Percentiles rank a stretch among this genome's conserved stretches.
Conservation (phyloP, 1,140 invertebrate species). For the Diuraphis noxia region DNA sequence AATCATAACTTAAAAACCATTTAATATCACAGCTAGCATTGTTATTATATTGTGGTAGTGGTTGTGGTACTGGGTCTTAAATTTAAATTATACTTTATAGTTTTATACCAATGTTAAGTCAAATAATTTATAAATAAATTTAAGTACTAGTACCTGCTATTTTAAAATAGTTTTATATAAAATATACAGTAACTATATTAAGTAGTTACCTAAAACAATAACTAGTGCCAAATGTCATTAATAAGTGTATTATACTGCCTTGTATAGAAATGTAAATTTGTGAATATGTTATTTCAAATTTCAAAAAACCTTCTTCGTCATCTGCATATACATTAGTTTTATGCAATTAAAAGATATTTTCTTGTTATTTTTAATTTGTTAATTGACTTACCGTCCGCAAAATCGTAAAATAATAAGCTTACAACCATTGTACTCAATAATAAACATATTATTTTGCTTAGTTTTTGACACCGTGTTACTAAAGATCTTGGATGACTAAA, state of each 20-base stretch:
- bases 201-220: constrained; percentile 20
- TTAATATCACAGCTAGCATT: background rate
- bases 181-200: too few relatives aligned
- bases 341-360: background rate
- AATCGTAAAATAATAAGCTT: constrained; percentile 14
- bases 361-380: background rate
- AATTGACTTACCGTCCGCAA: background rate
- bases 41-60: too few relatives aligned
- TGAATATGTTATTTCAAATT: background rate
- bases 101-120: too few relatives aligned
- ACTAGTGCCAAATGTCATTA: background rate
- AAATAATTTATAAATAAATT: background rate
- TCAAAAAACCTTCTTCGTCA: constrained; percentile 17
- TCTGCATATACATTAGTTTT: background rate
- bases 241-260: background rate
- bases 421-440: background rate
- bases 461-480: constrained; percentile 11
- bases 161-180: background rate
- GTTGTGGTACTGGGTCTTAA: background rate
- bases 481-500: constrained; percentile 22
- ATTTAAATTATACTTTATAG: too few relatives aligned
- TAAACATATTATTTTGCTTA: constrained; percentile 1
- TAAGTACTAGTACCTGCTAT: background rate
- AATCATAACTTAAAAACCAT: background rate
- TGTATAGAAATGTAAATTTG: constrained; percentile 27